Evolutionary conservation across 2,113 vertebrate genomes (phyloP), one percentile per base, ranked within the genome.

Genomic region (Agelaius tricolor): DNA sequence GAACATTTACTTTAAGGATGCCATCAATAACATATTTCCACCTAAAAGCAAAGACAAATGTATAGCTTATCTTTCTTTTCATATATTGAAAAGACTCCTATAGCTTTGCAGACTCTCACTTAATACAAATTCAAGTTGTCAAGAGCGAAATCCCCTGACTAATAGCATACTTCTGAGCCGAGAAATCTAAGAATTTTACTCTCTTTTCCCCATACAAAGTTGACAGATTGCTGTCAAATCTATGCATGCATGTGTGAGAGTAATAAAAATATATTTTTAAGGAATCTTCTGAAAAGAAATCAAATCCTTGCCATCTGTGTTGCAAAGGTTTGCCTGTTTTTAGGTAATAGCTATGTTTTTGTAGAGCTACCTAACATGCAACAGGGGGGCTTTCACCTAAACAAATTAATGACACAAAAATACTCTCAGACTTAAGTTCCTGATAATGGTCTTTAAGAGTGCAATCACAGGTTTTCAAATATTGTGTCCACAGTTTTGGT

Each of bases 1-100:
- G 98, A 84, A 99, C 94, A 67, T 99, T 98, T 72, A 99, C 99
- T 98, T 99, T 99, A 94, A 99, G 96, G 88, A 99, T 76, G 31
- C 99, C 96, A 44, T 88, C 97, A 97, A 99, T 99, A 76, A 98
- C 97, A 9, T 99, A 99, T 37, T 75, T 94, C 99, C 99, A 99
- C 99, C 99, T 99, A 96, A 96, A 77, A 90, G 27, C 33, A 61
- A 93, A 95, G 71, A 74, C 9, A 79, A 92, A 75, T 15, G 2
- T 33, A 58, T 1, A 89, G 26, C 5, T 82, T 20, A 63, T 37
- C 20, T 39, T 55, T 75, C 2, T 61, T 54, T 19, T 20, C 3
- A 11, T 23, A 68, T 17, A 81, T 10, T 81, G 19, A 90, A 87
- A 77, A 94, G 72, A 63, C 2, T 79, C 3, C 37, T 35, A 63